These are phyloP conservation scores for Sebastes ruberrimus DNA, from an alignment of 2,797 vertebrate species.

Conservation along the genomic window DNA sequence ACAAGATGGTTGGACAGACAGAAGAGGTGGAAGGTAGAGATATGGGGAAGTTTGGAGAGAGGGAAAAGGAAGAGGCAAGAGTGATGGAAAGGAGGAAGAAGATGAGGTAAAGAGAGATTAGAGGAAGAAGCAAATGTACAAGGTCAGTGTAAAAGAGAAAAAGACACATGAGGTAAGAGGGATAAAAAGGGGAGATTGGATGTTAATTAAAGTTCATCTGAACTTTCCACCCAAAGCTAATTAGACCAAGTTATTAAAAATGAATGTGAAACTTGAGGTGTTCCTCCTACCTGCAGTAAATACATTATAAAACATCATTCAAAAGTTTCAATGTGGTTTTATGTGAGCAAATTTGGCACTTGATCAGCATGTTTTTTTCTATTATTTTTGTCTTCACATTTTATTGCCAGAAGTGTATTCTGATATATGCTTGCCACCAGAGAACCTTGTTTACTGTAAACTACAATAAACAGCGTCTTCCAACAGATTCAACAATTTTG, in stretches of 20 bases:
- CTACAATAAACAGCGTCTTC: not conserved
- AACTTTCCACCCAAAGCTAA: slow-evolving; percentile 18
- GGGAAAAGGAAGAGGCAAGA: not conserved
- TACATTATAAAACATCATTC: not conserved
- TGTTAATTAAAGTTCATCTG: slow-evolving; percentile 26
- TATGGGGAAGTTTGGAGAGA: not conserved
- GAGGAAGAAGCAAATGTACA: not conserved
- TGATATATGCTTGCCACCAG: not conserved
- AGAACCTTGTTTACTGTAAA: not conserved
- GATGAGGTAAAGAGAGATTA: not conserved
- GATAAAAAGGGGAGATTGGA: not conserved
- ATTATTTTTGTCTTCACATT: too few relatives aligned
- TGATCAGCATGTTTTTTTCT: too few relatives aligned
- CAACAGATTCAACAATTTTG: not conserved
- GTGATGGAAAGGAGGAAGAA: not conserved
- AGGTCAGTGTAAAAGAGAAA: not conserved
- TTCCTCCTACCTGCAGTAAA: not conserved
- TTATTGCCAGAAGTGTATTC: not conserved
- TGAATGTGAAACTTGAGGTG: not conserved
- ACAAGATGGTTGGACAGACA: too few relatives aligned
- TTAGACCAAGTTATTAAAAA: not conserved
- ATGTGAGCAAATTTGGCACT: not conserved
- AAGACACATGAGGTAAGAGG: not conserved
- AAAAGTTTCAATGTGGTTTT: not conserved
- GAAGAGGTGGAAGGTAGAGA: not conserved